Evolutionary conservation across 2,888 invertebrate species (phyloP).

Genomic region (Pseudococcus jackbeardsleyi): DNA sequence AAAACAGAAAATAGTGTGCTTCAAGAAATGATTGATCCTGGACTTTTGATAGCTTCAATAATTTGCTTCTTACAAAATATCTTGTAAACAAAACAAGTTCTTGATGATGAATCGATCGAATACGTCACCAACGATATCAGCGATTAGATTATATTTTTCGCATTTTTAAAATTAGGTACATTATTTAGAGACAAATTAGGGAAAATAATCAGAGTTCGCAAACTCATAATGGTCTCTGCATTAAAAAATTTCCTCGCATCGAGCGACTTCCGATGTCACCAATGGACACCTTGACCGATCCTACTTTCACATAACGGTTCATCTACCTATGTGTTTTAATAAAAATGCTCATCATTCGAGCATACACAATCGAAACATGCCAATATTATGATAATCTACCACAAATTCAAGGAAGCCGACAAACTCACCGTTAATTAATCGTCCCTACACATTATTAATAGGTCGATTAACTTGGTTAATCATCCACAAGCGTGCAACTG

Average conservation of each 20-base stretch:
- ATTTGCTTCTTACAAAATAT: too few species aligned
- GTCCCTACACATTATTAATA: background rate
- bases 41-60: too few species aligned
- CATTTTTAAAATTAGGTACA: too few species aligned
- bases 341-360: background rate
- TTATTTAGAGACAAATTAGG: too few species aligned
- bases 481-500: constrained; percentile 20
- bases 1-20: too few species aligned
- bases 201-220: too few species aligned
- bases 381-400: background rate
- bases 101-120: too few species aligned
- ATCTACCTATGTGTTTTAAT: background rate
- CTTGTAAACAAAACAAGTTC: too few species aligned
- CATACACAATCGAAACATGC: background rate
- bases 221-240: too few species aligned
- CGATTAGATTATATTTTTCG: too few species aligned
- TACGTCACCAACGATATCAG: too few species aligned
- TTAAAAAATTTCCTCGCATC: background rate
- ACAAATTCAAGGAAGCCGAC: background rate
- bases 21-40: too few species aligned
- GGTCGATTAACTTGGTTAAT: constrained; percentile 20
- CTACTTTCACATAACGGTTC: background rate
- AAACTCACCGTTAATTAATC: background rate
- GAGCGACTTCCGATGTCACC: background rate
- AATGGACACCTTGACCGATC: constrained; percentile 12